Conservation (phyloP, 2,113 vertebrate genomes). For the Blennius ocellaris region DNA sequence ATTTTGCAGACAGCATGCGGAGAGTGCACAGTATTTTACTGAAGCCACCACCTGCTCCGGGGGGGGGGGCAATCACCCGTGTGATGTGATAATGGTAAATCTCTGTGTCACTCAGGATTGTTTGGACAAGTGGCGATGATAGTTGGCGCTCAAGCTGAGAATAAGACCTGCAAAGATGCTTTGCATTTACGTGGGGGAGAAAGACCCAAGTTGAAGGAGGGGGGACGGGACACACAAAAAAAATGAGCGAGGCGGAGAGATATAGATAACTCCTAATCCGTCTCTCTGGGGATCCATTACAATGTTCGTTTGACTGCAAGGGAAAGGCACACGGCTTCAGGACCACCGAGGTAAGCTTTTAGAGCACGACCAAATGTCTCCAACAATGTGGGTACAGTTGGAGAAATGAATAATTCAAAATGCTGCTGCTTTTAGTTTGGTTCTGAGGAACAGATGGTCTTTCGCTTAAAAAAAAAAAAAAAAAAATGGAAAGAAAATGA, state of each 20-base stretch:
- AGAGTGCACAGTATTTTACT: slow-evolving; percentile 1
- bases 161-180: slow-evolving; percentile 17
- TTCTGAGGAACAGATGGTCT: slow-evolving; percentile 67
- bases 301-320: slow-evolving; percentile 44
- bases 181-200: slow-evolving; percentile 37
- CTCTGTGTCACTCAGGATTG: slow-evolving; percentile 47
- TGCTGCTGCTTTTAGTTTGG: slow-evolving; percentile 66
- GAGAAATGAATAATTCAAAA: slow-evolving; percentile 80
- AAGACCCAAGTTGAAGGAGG: slow-evolving; percentile 24
- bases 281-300: slow-evolving; percentile 70
- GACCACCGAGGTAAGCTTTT: slow-evolving; percentile 70
- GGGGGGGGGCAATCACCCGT: slow-evolving; percentile 46
- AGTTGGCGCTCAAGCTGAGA: slow-evolving; percentile 41
- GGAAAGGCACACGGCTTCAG: slow-evolving; percentile 48
- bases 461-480: slow-evolving; percentile 27
- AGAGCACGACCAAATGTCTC: slow-evolving; percentile 70
- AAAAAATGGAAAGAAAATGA: slow-evolving; percentile 63
- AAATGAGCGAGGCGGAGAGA: slow-evolving; percentile 33
- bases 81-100: slow-evolving; percentile 54
- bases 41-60: slow-evolving; percentile 22
- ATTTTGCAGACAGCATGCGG: background rate
- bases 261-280: slow-evolving; percentile 51
- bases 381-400: slow-evolving; percentile 65
- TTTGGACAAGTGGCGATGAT: slow-evolving; percentile 36
- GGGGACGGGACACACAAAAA: slow-evolving; percentile 18